Evolutionary conservation across 1,140 invertebrate species (phyloP).

Genomic region (Lutraria rhynchaena): DNA sequence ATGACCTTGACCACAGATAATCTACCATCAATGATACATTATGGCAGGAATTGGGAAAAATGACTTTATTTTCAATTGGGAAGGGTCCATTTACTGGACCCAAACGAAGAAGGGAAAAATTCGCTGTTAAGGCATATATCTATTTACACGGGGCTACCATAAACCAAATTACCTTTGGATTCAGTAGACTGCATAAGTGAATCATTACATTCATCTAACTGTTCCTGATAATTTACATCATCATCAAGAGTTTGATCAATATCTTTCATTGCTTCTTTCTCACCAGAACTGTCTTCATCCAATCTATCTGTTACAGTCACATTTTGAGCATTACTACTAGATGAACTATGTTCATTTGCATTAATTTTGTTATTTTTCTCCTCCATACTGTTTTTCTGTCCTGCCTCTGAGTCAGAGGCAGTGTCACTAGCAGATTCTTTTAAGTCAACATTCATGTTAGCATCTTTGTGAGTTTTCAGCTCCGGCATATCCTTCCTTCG

Average conservation of each 20-base stretch:
- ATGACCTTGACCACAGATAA: background rate
- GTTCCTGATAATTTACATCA: constrained; percentile 50
- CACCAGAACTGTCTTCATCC: too few relatives aligned
- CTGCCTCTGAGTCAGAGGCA: background rate
- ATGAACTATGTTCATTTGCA: background rate
- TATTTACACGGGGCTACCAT: too few relatives aligned
- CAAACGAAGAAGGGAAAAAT: too few relatives aligned
- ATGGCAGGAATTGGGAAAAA: too few relatives aligned
- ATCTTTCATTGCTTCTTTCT: constrained; percentile 25
- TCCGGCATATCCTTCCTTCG: constrained; percentile 49
- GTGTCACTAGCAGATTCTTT: constrained; percentile 15
- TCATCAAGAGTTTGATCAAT: constrained; percentile 51
- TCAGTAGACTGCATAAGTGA: background rate
- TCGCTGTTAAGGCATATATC: too few relatives aligned
- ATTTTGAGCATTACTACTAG: background rate
- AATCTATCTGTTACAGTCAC: too few relatives aligned
- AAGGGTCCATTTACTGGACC: too few relatives aligned
- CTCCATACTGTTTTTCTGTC: too few relatives aligned
- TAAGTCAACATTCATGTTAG: constrained; percentile 14
- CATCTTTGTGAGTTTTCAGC: constrained; percentile 10
- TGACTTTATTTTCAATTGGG: too few relatives aligned
- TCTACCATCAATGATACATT: background rate
- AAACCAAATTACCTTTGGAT: constrained; percentile 2
- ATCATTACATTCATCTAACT: constrained; percentile 29
- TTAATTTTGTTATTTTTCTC: background rate